phyloP scores from a whole-genome alignment of 64 coral and sea anemone genomes.

The Actinia equina region DNA sequence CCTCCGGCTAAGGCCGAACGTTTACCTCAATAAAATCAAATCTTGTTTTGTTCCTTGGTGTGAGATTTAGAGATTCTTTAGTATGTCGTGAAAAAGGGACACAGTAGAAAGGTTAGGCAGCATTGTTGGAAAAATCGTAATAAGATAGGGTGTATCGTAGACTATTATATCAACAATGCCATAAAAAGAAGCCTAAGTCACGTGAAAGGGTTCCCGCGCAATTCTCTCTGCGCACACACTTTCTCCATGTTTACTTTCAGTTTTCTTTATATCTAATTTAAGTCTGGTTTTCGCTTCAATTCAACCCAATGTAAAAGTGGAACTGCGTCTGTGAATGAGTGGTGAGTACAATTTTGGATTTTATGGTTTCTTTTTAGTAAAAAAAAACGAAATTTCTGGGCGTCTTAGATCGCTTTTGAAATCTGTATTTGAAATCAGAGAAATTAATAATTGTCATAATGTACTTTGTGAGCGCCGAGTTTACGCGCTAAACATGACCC shows the following conservation, averaged over 20 bases:
- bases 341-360: not conserved
- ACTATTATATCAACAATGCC: not conserved
- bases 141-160: not conserved
- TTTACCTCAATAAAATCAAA: no score
- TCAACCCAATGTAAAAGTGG: not conserved
- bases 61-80: no score
- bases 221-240: constrained; percentile 23
- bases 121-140: not conserved
- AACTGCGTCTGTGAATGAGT: not conserved
- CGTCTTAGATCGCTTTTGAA: not conserved
- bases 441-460: constrained; percentile 7
- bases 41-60: no score
- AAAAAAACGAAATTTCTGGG: not conserved
- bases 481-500: not conserved
- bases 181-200: not conserved
- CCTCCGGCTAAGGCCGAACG: no score
- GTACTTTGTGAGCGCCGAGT: constrained; percentile 3
- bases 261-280: constrained; percentile 3
- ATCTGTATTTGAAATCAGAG: not conserved
- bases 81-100: not conserved
- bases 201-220: constrained; percentile 24
- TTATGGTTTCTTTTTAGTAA: not conserved
- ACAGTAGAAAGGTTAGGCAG: not conserved
- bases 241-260: constrained; percentile 13
- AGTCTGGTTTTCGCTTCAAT: not conserved